Evolutionary conservation across 2,888 invertebrate species (phyloP).

Genomic region (Tryphoninae sp.): DNA sequence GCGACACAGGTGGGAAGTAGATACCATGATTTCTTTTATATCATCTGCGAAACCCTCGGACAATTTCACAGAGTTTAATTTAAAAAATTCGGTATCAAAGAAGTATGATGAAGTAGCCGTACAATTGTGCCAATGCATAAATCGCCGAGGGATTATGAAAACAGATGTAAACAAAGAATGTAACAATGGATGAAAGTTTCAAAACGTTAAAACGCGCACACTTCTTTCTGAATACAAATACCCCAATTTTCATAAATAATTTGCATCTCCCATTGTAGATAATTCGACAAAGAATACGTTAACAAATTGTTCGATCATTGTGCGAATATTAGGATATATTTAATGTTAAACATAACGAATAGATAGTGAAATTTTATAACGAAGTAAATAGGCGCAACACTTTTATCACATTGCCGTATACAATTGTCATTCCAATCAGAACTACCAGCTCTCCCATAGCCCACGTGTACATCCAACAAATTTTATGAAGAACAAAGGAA

Average conservation of each 20-base stretch:
- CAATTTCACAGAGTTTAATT: slow-evolving; percentile 25
- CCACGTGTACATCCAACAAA: slow-evolving; percentile 15
- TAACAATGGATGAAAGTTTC: slow-evolving; percentile 27
- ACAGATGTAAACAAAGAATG: neutral
- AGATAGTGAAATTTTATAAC: slow-evolving; percentile 52
- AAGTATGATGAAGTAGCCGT: slow-evolving; percentile 36
- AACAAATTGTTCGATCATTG: slow-evolving; percentile 40
- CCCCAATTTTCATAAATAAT: neutral
- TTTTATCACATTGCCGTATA: slow-evolving; percentile 7
- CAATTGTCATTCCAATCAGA: slow-evolving; percentile 46
- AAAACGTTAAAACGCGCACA: neutral
- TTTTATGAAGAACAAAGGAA: neutral
- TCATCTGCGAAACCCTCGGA: too few species aligned
- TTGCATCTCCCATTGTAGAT: slow-evolving; percentile 12
- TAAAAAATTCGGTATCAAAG: slow-evolving; percentile 24
- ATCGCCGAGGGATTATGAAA: slow-evolving; percentile 40
- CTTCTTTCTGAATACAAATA: slow-evolving; percentile 11
- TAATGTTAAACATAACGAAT: slow-evolving; percentile 40
- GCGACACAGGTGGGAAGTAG: neutral
- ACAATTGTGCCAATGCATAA: slow-evolving; percentile 55
- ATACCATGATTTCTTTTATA: neutral
- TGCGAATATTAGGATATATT: slow-evolving; percentile 26
- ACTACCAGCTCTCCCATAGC: slow-evolving; percentile 22
- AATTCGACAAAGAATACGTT: slow-evolving; percentile 6
- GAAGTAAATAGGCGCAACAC: slow-evolving; percentile 7